Percentiles rank a stretch among this genome's conserved stretches.
Conservation (phyloP, 2,888 invertebrate species). For the Sericinus montela region DNA sequence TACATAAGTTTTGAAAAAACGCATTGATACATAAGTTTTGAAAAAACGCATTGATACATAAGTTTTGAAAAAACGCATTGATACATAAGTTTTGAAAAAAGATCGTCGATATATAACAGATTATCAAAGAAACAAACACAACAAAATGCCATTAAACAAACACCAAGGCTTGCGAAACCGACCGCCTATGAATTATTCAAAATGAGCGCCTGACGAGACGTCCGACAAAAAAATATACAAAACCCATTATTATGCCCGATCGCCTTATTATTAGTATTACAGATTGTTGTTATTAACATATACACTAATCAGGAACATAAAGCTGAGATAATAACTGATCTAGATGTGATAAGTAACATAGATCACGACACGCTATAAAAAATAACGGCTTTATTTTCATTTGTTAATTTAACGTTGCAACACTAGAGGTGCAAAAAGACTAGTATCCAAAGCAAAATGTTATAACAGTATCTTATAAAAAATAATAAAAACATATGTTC, state of each 20-base stretch:
- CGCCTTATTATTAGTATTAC: slow-evolving; percentile 38
- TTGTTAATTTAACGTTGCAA: slow-evolving; percentile 7
- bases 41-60: too few species aligned
- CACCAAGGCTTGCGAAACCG: slow-evolving; percentile 27
- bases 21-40: too few species aligned
- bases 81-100: too few species aligned
- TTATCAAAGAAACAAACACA: slow-evolving; percentile 19
- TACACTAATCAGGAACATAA: slow-evolving; percentile 21
- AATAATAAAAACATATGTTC: too few species aligned
- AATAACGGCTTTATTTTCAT: slow-evolving; percentile 4
- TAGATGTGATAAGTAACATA: slow-evolving; percentile 1
- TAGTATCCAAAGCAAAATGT: not conserved
- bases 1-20: too few species aligned
- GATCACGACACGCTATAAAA: slow-evolving; percentile 10
- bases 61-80: too few species aligned
- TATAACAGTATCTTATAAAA: too few species aligned
- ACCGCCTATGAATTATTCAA: slow-evolving; percentile 38
- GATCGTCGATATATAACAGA: slow-evolving; percentile 12
- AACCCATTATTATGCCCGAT: slow-evolving; percentile 39
- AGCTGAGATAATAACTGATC: slow-evolving; percentile 3
- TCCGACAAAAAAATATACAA: slow-evolving; percentile 33
- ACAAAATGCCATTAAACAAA: slow-evolving; percentile 25
- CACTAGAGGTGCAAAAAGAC: slow-evolving; percentile 13
- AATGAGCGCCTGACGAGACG: slow-evolving; percentile 29
- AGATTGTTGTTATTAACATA: slow-evolving; percentile 30